Percentiles rank a stretch among this genome's conserved stretches.
Evolutionary conservation across 2,888 invertebrate species (phyloP).

Genomic region (Andricus quercusramuli): DNA sequence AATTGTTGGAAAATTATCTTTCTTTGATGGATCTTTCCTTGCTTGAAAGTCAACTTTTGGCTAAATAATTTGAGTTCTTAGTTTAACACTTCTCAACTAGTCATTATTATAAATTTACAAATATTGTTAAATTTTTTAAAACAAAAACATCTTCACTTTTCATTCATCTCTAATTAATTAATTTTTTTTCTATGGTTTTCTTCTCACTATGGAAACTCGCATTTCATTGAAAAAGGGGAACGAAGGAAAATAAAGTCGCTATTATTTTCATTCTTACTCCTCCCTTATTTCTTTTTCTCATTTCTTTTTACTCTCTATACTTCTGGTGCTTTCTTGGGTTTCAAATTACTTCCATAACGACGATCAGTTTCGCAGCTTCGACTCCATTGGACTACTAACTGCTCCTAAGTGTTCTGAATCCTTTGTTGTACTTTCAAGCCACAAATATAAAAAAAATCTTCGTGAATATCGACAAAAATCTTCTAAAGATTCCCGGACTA

Average conservation of each 20-base stretch:
- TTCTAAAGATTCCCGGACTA: not conserved
- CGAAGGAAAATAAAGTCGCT: not conserved
- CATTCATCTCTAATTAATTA: not conserved
- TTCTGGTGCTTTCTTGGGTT: conserved; percentile 2
- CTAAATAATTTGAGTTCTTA: too few species aligned
- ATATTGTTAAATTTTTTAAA: too few species aligned
- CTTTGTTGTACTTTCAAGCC: not conserved
- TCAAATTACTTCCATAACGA: conserved; percentile 21
- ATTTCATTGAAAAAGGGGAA: not conserved
- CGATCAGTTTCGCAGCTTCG: conserved; percentile 14
- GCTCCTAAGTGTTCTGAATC: conserved; percentile 28
- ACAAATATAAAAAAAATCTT: not conserved
- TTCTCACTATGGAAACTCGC: not conserved
- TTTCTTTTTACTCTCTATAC: conserved; percentile 9
- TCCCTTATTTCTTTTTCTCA: not conserved
- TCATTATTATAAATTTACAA: too few species aligned
- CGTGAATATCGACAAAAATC: not conserved
- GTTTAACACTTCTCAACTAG: too few species aligned
- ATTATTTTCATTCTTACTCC: not conserved
- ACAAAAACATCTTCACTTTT: not conserved
- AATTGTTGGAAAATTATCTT: too few species aligned
- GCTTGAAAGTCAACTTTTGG: too few species aligned
- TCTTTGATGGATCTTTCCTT: too few species aligned
- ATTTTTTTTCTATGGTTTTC: not conserved
- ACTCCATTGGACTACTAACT: conserved; percentile 30